Conservation (phyloP, 2,113 vertebrate genomes). For the Bagarius yarrelli region DNA sequence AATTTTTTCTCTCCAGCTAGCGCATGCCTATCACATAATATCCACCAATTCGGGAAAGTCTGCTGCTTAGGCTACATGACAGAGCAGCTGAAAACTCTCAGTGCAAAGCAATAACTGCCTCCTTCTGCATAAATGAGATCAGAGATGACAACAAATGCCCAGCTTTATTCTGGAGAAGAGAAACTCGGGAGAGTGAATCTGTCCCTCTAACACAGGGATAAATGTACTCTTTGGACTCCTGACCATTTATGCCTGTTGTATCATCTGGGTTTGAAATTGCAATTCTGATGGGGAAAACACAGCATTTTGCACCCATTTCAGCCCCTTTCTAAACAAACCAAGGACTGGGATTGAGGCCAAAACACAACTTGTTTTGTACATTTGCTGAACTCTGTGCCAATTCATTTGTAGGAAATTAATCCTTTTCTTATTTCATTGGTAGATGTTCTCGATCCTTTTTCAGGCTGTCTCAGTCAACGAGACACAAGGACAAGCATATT, state of each 20-base stretch:
- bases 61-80: background rate
- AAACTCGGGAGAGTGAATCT: background rate
- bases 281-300: no score
- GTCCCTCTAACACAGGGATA: no score
- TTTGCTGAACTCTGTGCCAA: background rate
- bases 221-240: background rate
- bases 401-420: background rate
- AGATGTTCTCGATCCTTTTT: background rate
- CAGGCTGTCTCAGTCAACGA: conserved; percentile 37
- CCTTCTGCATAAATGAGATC: background rate
- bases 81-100: background rate
- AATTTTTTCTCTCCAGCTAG: background rate
- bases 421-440: no score
- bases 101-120: background rate
- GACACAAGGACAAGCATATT: conserved; percentile 35
- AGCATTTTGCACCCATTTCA: conserved; percentile 37
- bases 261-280: background rate
- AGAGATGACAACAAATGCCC: background rate
- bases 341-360: conserved; percentile 11
- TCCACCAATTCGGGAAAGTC: background rate
- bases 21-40: background rate
- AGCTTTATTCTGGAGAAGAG: background rate
- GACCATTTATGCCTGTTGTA: background rate
- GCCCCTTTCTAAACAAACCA: conserved; percentile 27
- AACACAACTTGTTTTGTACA: background rate